These are phyloP conservation scores for Mythimna impura DNA, from an alignment of 2,888 invertebrate species.

Conservation along the genomic window DNA sequence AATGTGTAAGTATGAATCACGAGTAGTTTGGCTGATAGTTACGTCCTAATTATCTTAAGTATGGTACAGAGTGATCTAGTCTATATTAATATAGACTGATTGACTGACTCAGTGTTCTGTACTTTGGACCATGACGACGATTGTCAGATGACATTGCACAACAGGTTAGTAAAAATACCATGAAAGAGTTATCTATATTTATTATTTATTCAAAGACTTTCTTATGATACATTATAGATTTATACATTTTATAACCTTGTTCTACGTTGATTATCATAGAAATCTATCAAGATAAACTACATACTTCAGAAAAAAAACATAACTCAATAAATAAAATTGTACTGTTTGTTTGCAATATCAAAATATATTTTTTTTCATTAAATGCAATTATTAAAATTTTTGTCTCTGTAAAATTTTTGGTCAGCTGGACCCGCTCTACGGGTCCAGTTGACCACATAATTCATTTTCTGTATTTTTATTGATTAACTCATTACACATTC, in stretches of 20 bases:
- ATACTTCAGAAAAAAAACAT: too few species aligned
- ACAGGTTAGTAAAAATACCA: neutral
- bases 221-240: neutral
- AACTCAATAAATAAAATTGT: too few species aligned
- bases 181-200: neutral
- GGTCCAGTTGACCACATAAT: too few species aligned
- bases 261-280: neutral
- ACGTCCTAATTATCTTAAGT: slow-evolving; percentile 19
- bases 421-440: too few species aligned
- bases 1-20: slow-evolving; percentile 30
- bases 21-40: slow-evolving; percentile 27
- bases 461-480: too few species aligned
- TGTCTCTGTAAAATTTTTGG: too few species aligned
- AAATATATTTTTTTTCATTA: too few species aligned
- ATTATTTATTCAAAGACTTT: neutral
- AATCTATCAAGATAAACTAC: too few species aligned
- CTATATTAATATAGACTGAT: slow-evolving; percentile 31
- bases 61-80: slow-evolving; percentile 32
- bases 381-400: too few species aligned
- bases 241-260: neutral
- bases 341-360: too few species aligned
- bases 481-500: too few species aligned
- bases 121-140: slow-evolving; percentile 38
- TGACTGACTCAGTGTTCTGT: slow-evolving; percentile 43
- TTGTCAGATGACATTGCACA: slow-evolving; percentile 4